Percentiles rank a stretch among this genome's conserved stretches.
phyloP scores from a whole-genome alignment of 2,797 vertebrate genomes.

The Serranus cabrilla region DNA sequence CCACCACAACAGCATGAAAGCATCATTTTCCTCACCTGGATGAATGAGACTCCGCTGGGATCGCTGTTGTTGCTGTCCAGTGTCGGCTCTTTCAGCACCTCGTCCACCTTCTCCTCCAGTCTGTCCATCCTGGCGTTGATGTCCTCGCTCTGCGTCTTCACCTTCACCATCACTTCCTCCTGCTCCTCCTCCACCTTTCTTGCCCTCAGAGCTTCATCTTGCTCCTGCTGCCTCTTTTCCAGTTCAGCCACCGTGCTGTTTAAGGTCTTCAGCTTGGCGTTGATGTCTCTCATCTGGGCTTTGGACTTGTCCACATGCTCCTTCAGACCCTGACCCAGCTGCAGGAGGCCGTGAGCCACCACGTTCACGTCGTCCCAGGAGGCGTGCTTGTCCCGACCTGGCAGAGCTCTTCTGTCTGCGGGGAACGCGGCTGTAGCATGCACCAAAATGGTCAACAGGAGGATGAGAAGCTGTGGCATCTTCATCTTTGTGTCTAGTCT shows the following conservation, averaged over 20 bases:
- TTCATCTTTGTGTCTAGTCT: slow-evolving; percentile 72
- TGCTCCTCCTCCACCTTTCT: slow-evolving; percentile 70
- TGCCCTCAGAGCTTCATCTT: slow-evolving; percentile 62
- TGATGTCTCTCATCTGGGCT: slow-evolving; percentile 88
- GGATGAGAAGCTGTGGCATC: slow-evolving; percentile 66
- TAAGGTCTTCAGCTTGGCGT: slow-evolving; percentile 83
- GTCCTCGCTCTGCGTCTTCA: slow-evolving; percentile 74
- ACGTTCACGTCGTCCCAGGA: slow-evolving; percentile 96
- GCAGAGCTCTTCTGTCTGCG: slow-evolving; percentile 54
- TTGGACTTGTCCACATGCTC: slow-evolving; percentile 93
- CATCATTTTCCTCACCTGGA: slow-evolving; percentile 86
- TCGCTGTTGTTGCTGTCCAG: slow-evolving; percentile 73
- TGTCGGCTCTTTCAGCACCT: slow-evolving; percentile 71
- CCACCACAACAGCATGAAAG: background rate
- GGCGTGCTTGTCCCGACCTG: slow-evolving; percentile 78
- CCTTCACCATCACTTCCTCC: slow-evolving; percentile 75
- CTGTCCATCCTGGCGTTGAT: slow-evolving; percentile 82
- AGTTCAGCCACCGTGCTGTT: slow-evolving; percentile 85
- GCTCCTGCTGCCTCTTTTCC: slow-evolving; percentile 67
- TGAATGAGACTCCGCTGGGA: slow-evolving; percentile 68
- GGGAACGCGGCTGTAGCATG: slow-evolving; percentile 71
- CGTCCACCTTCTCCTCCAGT: slow-evolving; percentile 84
- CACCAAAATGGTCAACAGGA: slow-evolving; percentile 74
- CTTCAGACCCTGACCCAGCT: slow-evolving; percentile 94
- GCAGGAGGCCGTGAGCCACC: slow-evolving; percentile 94